Base-by-base conservation (phyloP, 2,113 vertebrate genomes). In the Cnemophilus loriae region DNA sequence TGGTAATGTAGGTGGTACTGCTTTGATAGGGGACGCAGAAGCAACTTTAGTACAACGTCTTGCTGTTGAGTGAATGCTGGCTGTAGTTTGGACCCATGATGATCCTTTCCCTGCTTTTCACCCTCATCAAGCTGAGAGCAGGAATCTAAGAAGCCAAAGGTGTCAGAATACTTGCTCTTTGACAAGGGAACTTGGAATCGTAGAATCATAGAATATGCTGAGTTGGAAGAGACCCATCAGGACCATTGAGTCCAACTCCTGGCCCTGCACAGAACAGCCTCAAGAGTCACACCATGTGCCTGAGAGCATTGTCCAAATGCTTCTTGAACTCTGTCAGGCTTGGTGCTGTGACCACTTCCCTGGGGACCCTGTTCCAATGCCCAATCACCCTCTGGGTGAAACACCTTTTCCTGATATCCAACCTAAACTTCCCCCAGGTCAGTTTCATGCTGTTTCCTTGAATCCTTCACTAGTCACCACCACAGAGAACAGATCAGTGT, bases 321-420 rank as follows among this genome's bases (percentile, higher is more conserved):
- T 41, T 41, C 41, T 41, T 76, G n/a, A 35, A 7, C 17, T 69
- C 55, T 32, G 21, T 42, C 79, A 55, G 20, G 14, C 26, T 46
- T 75, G 39, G 2, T 7, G n/a, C 17, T 55, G 24, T 55, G 20
- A 22, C 18, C 17, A 13, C n/a, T 61, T 35, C 30, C 0, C 61
- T 76, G n/a, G 20, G n/a, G 11, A 47, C 1, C 17, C n/a, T 61
- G 30, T 68, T 76, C 53, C 27, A n/a, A 14, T 55, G 30, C 35
- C 12, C 11, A 35, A 0, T 10, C 21, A 27, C 5, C 3, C n/a
- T 61, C 30, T 32, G n/a, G 10, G 22, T 55, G 8, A 35, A 68
- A 32, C 6, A 11, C 26, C 35, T 90, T 61, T 60, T 35, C 39
- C 39, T 39, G 16, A 44, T 53, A n/a, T 3, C 23, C 33, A 53